Evolutionary conservation across 1,140 invertebrate species (phyloP).

Genomic region (Littorina saxatilis): DNA sequence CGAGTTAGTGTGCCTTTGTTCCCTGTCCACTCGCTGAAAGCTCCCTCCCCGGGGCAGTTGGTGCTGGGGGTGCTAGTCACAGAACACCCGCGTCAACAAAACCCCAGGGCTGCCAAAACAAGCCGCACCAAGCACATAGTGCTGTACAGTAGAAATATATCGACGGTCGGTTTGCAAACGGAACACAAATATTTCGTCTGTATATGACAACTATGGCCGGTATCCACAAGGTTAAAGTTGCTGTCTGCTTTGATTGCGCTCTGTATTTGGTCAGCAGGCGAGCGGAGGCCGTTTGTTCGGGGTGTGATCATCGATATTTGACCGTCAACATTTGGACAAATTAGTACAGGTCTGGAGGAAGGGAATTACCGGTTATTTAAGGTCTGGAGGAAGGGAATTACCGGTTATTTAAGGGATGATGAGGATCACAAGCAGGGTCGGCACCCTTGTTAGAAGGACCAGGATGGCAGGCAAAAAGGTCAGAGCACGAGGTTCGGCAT

Average conservation of each 20-base stretch:
- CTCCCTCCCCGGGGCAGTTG: conserved; percentile 10
- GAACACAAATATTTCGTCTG: conserved; percentile 30
- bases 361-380: background rate
- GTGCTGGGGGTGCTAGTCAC: background rate
- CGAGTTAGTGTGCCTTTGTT: conserved; percentile 21
- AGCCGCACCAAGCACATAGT: too few species aligned
- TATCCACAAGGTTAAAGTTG: conserved; percentile 16
- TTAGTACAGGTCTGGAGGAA: conserved; percentile 8
- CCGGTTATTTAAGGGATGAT: conserved; percentile 1
- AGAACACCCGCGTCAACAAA: conserved; percentile 11
- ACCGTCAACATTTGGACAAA: conserved; percentile 24
- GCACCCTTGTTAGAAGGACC: too few species aligned
- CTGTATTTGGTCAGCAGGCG: conserved; percentile 12
- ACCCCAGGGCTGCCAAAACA: background rate
- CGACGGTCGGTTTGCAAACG: conserved; percentile 6
- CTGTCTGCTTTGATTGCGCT: background rate
- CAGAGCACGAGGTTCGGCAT: too few species aligned
- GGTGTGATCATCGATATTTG: conserved; percentile 1
- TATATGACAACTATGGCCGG: conserved; percentile 11
- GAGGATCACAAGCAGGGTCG: too few species aligned
- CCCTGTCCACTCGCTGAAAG: background rate
- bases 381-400: conserved; percentile 3
- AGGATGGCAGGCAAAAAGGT: too few species aligned
- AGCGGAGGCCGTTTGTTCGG: background rate
- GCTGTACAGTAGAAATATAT: background rate